These are phyloP conservation scores for Drosophila rellima DNA, from an alignment of 2,888 invertebrate genomes.

Conservation along the genomic window DNA sequence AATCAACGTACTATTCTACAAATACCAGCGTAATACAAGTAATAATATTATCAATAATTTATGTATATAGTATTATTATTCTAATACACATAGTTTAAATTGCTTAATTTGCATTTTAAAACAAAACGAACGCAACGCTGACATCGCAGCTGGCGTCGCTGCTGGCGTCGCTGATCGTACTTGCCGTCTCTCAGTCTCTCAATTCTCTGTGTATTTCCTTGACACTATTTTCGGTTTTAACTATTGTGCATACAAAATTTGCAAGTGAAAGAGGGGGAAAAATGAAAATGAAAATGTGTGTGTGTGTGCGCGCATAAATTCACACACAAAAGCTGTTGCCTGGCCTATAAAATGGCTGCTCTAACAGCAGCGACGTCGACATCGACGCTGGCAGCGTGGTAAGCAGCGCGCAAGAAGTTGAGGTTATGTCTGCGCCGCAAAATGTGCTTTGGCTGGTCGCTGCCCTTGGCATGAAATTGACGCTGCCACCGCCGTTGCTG, in stretches of 20 bases:
- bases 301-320: conserved; percentile 50
- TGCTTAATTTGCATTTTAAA: not conserved
- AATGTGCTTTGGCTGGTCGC: conserved; percentile 70
- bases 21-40: conserved; percentile 23
- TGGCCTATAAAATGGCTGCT: conserved; percentile 79
- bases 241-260: conserved; percentile 33
- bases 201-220: conserved; percentile 49
- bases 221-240: conserved; percentile 55
- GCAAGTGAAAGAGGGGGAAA: conserved; percentile 16
- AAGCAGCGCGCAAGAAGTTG: conserved; percentile 80
- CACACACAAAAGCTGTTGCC: conserved; percentile 73
- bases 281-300: conserved; percentile 20
- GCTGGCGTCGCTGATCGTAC: conserved; percentile 8
- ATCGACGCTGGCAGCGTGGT: conserved; percentile 73
- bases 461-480: conserved; percentile 71
- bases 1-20: not conserved
- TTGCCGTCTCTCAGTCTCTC: conserved; percentile 11
- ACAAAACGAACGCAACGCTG: not conserved
- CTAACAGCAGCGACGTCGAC: conserved; percentile 54
- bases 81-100: not conserved
- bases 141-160: not conserved
- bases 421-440: conserved; percentile 80
- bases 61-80: not conserved
- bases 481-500: conserved; percentile 7
- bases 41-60: conserved; percentile 2